Percentiles rank a stretch among this genome's conserved stretches.
phyloP scores from a whole-genome alignment of 2,888 invertebrate genomes.

The Melinaea menophilus region DNA sequence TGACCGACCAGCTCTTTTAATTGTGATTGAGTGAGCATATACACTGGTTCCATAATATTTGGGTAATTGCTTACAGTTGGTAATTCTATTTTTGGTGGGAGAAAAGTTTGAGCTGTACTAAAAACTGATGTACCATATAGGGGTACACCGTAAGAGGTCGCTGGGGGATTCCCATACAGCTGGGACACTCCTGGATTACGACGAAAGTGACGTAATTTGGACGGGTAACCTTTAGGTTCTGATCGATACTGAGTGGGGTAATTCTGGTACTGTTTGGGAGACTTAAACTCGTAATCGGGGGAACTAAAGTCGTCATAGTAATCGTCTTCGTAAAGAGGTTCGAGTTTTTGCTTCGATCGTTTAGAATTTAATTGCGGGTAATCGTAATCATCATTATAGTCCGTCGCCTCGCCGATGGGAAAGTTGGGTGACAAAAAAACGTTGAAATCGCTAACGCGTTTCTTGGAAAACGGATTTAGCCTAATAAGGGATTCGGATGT shows the following conservation, averaged over 20 bases:
- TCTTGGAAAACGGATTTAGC: conserved; percentile 33
- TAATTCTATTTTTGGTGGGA: conserved; percentile 29
- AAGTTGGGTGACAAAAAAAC: conserved; percentile 46
- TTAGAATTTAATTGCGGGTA: conserved; percentile 29
- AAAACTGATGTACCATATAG: conserved; percentile 28
- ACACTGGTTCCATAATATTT: conserved; percentile 55
- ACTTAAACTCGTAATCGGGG: conserved; percentile 43
- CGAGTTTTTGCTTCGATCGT: conserved; percentile 37
- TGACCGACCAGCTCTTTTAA: conserved; percentile 58
- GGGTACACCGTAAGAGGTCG: conserved; percentile 42
- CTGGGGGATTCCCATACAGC: conserved; percentile 29
- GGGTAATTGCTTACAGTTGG: conserved; percentile 29
- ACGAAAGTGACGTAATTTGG: conserved; percentile 39
- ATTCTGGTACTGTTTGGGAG: conserved; percentile 26
- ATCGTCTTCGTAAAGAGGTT: conserved; percentile 42
- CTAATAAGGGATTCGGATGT: conserved; percentile 45
- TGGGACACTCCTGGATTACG: conserved; percentile 30
- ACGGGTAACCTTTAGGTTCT: conserved; percentile 39
- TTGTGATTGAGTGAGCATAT: conserved; percentile 62
- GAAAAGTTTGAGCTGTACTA: conserved; percentile 25
- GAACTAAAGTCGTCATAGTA: conserved; percentile 39
- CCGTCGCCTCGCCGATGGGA: conserved; percentile 45
- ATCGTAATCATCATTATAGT: conserved; percentile 41
- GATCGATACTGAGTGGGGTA: conserved; percentile 33
- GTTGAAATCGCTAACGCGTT: conserved; percentile 36